Conservation (phyloP, 2,888 invertebrate genomes). For the Ametastegia equiseti region DNA sequence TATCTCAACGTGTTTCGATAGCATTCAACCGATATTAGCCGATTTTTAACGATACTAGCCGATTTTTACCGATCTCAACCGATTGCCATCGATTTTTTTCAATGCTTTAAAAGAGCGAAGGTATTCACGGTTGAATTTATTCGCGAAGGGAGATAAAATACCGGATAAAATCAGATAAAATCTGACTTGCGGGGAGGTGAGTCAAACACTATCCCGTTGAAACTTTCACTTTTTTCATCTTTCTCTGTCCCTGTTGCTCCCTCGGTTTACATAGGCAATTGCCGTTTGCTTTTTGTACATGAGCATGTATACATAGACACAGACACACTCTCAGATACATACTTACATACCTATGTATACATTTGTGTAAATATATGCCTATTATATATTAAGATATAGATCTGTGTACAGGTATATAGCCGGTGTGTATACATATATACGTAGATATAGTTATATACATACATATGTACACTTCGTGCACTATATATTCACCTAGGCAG, state of each 20-base stretch:
- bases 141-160: background rate
- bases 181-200: background rate
- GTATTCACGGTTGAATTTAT: background rate
- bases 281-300: constrained; percentile 5
- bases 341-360: background rate
- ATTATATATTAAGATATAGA: background rate
- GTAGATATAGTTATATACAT: background rate
- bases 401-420: too few species aligned
- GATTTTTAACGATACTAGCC: too few species aligned
- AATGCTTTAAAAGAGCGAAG: too few species aligned
- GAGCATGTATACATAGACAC: background rate
- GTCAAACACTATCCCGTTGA: constrained; percentile 31
- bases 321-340: background rate
- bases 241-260: constrained; percentile 20
- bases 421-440: too few species aligned
- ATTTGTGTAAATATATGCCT: background rate
- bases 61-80: too few species aligned
- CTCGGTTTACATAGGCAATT: background rate
- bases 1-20: too few species aligned
- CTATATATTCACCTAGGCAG: background rate
- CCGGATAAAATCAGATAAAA: constrained; percentile 31
- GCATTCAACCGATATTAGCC: too few species aligned
- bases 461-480: background rate
- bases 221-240: constrained; percentile 46
- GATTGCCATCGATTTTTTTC: too few species aligned